These are phyloP conservation scores for Synanthedon formicaeformis DNA, from an alignment of 2,888 invertebrate species.

Conservation along the genomic window DNA sequence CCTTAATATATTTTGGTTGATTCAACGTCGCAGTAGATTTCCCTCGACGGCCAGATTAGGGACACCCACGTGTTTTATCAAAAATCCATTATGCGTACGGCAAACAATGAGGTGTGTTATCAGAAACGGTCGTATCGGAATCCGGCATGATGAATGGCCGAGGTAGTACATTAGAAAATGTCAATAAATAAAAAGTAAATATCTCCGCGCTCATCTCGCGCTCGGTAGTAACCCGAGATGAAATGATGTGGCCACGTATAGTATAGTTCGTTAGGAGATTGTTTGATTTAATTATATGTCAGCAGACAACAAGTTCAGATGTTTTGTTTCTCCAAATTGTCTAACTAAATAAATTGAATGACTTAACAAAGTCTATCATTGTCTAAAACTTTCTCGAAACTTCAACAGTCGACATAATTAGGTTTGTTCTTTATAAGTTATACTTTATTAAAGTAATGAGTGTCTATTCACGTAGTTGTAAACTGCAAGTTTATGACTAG, in stretches of 20 bases:
- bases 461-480: too few species aligned
- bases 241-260: constrained; percentile 12
- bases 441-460: too few species aligned
- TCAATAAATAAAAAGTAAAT: constrained; percentile 67
- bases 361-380: too few species aligned
- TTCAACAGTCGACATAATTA: too few species aligned
- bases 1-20: constrained; percentile 43
- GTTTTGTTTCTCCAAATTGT: too few species aligned
- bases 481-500: too few species aligned
- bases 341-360: too few species aligned
- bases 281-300: not conserved
- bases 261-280: constrained; percentile 7
- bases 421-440: too few species aligned
- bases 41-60: constrained; percentile 45
- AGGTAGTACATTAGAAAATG: constrained; percentile 61
- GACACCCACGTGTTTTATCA: constrained; percentile 68
- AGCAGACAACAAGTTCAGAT: too few species aligned
- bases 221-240: constrained; percentile 30
- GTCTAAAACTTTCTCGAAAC: too few species aligned
- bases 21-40: constrained; percentile 47
- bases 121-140: constrained; percentile 41
- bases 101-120: constrained; percentile 65
- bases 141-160: constrained; percentile 53
- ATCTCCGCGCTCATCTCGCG: constrained; percentile 43
- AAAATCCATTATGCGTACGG: constrained; percentile 65